Evolutionary conservation across 2,113 vertebrate species (phyloP), one percentile per base, ranked within the genome.

Genomic region (Limanda limanda): DNA sequence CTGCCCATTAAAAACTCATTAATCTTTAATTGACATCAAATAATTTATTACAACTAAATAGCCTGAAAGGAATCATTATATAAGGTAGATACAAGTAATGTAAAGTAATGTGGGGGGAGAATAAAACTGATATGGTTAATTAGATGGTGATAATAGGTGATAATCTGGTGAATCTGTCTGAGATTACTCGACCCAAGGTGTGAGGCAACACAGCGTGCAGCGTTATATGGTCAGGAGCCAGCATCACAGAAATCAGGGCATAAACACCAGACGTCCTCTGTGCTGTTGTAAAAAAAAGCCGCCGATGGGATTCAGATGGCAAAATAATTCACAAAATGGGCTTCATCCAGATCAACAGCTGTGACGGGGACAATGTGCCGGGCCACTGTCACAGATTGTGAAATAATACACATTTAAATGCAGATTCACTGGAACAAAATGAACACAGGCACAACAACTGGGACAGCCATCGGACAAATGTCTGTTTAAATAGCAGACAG

Each of bases 341-440:
- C 65, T 37, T 11, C 25, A 40, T 60, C 51, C 23, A 55, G 55
- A 65, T 54, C 58, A 54, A 54, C 59, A 64, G 65, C 55, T 61
- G 35, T 25, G 74, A 23, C 25, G 31, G 58, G 20, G 20, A 17
- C 42, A 56, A n/a, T 54, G 37, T 56, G 45, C 31, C 2, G 15
- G 40, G 15, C 13, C 27, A 3, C 18, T 72, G 67, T 71, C 71
- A 66, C 7, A 56, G 21, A 65, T 21, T 37, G 40, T 31, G 40
- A 17, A 71, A 47, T 31, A 35, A 58, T 58, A n/a, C 45, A 23
- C 42, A n/a, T 68, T 71, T 27, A 35, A 58, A 15, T 70, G 24
- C 21, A 57, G 48, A 79, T 68, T 57, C 25, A 60, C 18, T 24
- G 61, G 10, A 8, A 75, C 18, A 67, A 61, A 75, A 58, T 47